These are phyloP conservation scores for Amiota minor DNA, from an alignment of 2,888 invertebrate genomes.

Conservation along the genomic window DNA sequence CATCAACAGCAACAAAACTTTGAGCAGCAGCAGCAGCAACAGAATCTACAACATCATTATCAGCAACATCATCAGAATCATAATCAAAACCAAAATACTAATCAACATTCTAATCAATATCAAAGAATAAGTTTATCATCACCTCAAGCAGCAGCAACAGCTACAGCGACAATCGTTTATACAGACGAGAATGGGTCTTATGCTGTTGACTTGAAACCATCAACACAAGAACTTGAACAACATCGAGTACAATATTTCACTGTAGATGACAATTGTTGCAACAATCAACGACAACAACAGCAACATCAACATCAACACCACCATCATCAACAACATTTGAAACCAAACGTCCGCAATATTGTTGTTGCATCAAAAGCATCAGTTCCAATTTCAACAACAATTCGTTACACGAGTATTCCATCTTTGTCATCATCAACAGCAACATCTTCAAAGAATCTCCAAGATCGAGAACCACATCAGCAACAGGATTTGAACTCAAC, in stretches of 20 bases:
- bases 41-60: slow-evolving; percentile 16
- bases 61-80: slow-evolving; percentile 33
- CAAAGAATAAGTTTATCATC: slow-evolving; percentile 32
- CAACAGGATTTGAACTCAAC: slow-evolving; percentile 45
- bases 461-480: slow-evolving; percentile 42
- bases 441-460: slow-evolving; percentile 41
- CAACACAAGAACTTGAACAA: slow-evolving; percentile 43
- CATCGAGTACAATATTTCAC: slow-evolving; percentile 25
- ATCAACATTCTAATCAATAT: slow-evolving; percentile 18
- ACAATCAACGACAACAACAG: slow-evolving; percentile 35
- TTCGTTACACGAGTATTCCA: slow-evolving; percentile 30
- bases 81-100: slow-evolving; percentile 26
- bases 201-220: slow-evolving; percentile 46
- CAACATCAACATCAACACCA: slow-evolving; percentile 42
- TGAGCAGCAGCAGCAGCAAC: slow-evolving; percentile 33
- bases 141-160: slow-evolving; percentile 33
- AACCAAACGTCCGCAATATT: slow-evolving; percentile 31
- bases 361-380: slow-evolving; percentile 28
- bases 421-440: slow-evolving; percentile 34
- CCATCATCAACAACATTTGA: slow-evolving; percentile 33
- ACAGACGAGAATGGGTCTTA: slow-evolving; percentile 31
- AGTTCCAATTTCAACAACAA: slow-evolving; percentile 34
- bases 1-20: slow-evolving; percentile 34
- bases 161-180: slow-evolving; percentile 33
- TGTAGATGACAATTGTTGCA: no score